phyloP scores from a whole-genome alignment of 2,888 invertebrate species.

The Hoplodrina ambigua region DNA sequence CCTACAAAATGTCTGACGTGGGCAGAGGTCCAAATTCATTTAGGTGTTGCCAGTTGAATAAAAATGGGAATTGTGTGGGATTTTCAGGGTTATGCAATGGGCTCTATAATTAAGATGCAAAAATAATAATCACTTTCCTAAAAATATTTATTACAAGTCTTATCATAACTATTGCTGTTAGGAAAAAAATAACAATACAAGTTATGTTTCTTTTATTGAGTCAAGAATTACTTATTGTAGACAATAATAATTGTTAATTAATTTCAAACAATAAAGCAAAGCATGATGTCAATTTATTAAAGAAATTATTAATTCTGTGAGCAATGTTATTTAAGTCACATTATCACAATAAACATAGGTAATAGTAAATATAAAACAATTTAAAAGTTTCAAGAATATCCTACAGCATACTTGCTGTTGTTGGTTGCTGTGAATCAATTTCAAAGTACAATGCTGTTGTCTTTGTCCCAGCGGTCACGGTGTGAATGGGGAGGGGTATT shows the following conservation, averaged over 20 bases:
- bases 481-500: constrained; percentile 88
- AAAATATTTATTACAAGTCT: constrained; percentile 40
- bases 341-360: constrained; percentile 44
- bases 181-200: constrained; percentile 44
- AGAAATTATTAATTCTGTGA: constrained; percentile 45
- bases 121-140: neutral
- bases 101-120: neutral
- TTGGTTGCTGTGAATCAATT: constrained; percentile 10
- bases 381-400: constrained; percentile 36
- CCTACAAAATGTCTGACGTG: no score
- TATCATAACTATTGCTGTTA: constrained; percentile 38
- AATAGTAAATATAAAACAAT: constrained; percentile 47
- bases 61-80: neutral
- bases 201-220: constrained; percentile 58
- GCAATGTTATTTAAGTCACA: constrained; percentile 43
- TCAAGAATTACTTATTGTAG: constrained; percentile 66
- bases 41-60: no score
- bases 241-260: constrained; percentile 51
- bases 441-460: constrained; percentile 86
- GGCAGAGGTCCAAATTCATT: no score
- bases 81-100: no score
- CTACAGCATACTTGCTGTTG: constrained; percentile 38
- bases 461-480: constrained; percentile 88
- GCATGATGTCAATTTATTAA: constrained; percentile 63
- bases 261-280: constrained; percentile 47